Conservation (phyloP, 2,113 vertebrate species). For the Mus pahari region DNA sequence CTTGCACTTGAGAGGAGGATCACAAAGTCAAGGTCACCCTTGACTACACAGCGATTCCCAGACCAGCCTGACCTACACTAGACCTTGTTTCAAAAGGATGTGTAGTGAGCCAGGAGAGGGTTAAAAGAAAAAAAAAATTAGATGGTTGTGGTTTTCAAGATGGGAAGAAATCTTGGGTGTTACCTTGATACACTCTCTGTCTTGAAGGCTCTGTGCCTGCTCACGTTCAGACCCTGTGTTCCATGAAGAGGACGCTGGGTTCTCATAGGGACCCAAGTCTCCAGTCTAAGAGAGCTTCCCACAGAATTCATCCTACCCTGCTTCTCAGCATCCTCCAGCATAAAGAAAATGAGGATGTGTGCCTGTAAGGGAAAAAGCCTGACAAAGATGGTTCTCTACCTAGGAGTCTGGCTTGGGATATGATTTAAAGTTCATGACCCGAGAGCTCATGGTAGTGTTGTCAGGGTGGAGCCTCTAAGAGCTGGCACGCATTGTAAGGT, state of each 20-base stretch:
- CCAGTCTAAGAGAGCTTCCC: background rate
- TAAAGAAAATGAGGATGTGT: background rate
- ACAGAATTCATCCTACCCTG: background rate
- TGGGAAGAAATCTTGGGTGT: background rate
- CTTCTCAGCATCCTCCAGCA: background rate
- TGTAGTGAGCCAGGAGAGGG: background rate
- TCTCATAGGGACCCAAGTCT: background rate
- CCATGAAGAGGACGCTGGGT: background rate
- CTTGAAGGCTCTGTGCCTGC: background rate
- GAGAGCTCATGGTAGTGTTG: background rate
- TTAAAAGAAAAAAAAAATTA: background rate
- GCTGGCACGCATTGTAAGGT: background rate
- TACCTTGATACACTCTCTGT: background rate
- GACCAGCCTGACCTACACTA: background rate
- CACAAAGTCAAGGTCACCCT: background rate
- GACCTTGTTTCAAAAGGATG: background rate
- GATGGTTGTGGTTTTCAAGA: constrained; percentile 30
- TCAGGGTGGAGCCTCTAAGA: background rate
- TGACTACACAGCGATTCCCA: too few species aligned
- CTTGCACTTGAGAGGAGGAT: background rate
- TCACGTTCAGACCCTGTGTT: background rate
- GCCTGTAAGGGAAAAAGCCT: background rate
- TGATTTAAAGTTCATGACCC: background rate
- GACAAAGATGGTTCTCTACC: background rate
- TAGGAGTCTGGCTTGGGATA: background rate